A percentile compares a stretch with the other conserved stretches of the same genome.
Conservation (phyloP, 2,888 invertebrate species). For the Sphaerophoria taeniata region DNA sequence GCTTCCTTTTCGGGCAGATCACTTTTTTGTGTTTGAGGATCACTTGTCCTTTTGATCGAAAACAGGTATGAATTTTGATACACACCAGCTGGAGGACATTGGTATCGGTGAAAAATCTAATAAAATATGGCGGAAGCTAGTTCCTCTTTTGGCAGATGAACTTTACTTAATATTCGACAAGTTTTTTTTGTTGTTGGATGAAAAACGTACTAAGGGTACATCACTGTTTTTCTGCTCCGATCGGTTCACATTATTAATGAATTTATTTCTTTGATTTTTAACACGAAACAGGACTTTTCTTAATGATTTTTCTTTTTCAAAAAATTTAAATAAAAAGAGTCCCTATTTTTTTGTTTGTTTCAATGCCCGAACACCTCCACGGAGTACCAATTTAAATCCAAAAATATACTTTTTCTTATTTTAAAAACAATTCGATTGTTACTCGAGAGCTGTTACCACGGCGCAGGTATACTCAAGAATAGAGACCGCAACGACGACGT, state of each 20-base stretch:
- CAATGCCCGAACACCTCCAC: constrained; percentile 61
- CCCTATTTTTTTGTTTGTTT: constrained; percentile 2
- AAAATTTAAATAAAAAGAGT: constrained; percentile 16
- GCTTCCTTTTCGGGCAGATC: constrained; percentile 67
- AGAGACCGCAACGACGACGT: constrained; percentile 72
- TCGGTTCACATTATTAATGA: constrained; percentile 13
- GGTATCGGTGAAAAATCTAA: constrained; percentile 33
- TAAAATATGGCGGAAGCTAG: constrained; percentile 71
- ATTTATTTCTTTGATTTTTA: background rate
- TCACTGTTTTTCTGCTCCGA: constrained; percentile 20
- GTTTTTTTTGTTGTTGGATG: background rate
- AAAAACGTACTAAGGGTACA: constrained; percentile 20
- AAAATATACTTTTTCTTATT: background rate
- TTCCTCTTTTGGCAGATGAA: constrained; percentile 67
- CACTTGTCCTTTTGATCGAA: constrained; percentile 1
- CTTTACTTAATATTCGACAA: background rate
- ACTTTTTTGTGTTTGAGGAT: constrained; percentile 39
- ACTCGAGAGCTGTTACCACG: constrained; percentile 71
- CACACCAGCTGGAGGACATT: constrained; percentile 4
- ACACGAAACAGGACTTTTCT: too few relatives aligned
- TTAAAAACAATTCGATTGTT: background rate
- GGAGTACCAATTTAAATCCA: background rate
- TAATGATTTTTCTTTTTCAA: background rate
- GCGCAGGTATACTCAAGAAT: constrained; percentile 74
- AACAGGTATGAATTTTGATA: constrained; percentile 10